These are phyloP conservation scores for Osmerus eperlanus DNA, from an alignment of 2,113 vertebrate genomes.

Conservation along the genomic window DNA sequence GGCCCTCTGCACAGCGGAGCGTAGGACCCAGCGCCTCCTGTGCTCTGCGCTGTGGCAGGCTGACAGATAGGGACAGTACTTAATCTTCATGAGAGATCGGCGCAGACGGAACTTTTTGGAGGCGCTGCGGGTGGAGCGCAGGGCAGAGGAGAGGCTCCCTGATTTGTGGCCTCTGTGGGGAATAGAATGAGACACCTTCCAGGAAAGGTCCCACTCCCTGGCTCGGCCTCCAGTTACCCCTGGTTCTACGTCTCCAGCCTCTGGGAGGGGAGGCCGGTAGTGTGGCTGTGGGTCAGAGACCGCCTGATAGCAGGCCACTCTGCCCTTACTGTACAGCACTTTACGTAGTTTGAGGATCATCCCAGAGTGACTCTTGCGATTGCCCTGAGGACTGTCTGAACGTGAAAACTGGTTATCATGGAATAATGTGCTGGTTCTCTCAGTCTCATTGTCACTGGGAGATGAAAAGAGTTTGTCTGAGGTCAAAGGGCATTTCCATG, in stretches of 20 bases:
- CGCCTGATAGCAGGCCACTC: conserved; percentile 51
- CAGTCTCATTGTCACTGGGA: conserved; percentile 36
- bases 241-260: neutral
- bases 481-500: conserved; percentile 68
- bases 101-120: conserved; percentile 45
- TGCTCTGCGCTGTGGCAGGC: conserved; percentile 54
- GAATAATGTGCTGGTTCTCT: conserved; percentile 20
- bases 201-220: conserved; percentile 17
- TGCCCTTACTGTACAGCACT: conserved; percentile 46
- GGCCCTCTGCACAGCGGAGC: conserved; percentile 59
- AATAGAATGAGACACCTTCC: conserved; percentile 10
- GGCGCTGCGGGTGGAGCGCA: conserved; percentile 40
- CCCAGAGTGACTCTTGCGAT: conserved; percentile 45
- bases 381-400: conserved; percentile 1
- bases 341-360: conserved; percentile 69
- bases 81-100: conserved; percentile 61
- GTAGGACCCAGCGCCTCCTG: conserved; percentile 64
- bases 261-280: conserved; percentile 10
- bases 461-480: conserved; percentile 51
- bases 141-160: conserved; percentile 25
- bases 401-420: conserved; percentile 4
- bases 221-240: neutral
- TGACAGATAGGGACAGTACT: conserved; percentile 67
- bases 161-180: conserved; percentile 29
- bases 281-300: conserved; percentile 19